A percentile compares a stretch with the other conserved stretches of the same genome.
Conservation (phyloP, 2,113 vertebrate species). For the Tympanuchus pallidicinctus region DNA sequence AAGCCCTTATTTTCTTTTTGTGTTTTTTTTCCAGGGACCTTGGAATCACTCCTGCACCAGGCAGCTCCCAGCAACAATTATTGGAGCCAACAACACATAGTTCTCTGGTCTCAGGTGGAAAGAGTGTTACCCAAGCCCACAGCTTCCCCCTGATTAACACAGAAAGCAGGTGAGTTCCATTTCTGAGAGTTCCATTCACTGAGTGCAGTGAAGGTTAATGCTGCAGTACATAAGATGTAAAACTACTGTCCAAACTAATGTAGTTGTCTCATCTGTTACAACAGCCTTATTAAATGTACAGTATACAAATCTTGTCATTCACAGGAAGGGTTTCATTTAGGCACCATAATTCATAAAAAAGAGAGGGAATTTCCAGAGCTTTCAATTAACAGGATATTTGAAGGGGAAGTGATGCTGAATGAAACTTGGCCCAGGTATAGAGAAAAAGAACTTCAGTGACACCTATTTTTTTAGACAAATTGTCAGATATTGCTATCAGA, state of each 20-base stretch:
- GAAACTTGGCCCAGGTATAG: neutral
- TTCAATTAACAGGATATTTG: neutral
- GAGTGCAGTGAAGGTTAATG: neutral
- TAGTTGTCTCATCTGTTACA: neutral
- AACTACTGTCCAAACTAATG: neutral
- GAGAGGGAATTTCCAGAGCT: neutral
- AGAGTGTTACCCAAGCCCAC: neutral
- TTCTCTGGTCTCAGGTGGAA: neutral
- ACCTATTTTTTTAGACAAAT: neutral
- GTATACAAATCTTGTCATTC: neutral
- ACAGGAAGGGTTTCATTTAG: neutral
- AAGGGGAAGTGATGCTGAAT: neutral
- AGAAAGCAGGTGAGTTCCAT: conserved; percentile 70
- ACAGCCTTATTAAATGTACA: neutral
- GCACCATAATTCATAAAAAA: neutral
- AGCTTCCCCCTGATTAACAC: neutral
- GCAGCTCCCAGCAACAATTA: neutral
- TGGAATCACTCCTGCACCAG: conserved; percentile 9
- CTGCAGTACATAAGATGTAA: neutral
- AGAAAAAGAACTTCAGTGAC: neutral
- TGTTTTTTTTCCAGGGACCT: conserved; percentile 67
- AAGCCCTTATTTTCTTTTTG: neutral
- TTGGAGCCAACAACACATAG: neutral
- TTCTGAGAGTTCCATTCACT: neutral
- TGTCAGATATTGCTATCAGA: neutral